Conservation (phyloP, 30 jellyfish, hydroid and myxozoan species). For the Clytia hemisphaerica region DNA sequence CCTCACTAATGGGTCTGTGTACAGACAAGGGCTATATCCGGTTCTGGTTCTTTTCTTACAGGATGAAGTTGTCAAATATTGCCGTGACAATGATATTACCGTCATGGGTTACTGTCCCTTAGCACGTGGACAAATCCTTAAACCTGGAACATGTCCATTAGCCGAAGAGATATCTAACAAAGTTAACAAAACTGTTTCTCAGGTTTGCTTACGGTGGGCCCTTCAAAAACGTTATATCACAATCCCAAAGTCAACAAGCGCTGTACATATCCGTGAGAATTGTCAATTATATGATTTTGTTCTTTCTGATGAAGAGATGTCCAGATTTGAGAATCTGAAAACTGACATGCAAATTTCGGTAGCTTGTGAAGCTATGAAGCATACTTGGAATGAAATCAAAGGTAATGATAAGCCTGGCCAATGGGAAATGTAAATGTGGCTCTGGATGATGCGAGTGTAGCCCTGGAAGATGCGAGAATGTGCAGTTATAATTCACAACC, state of each 20-base stretch:
- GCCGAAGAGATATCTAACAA: conserved; percentile 25
- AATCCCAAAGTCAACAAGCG: conserved; percentile 54
- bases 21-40: too few relatives aligned
- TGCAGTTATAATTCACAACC: too few relatives aligned
- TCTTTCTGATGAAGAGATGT: conserved; percentile 37
- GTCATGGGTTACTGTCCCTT: conserved; percentile 95
- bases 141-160: conserved; percentile 43
- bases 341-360: conserved; percentile 56
- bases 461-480: too few relatives aligned
- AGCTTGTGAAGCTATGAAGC: conserved; percentile 41
- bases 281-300: conserved; percentile 40
- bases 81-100: conserved; percentile 38
- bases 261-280: conserved; percentile 46
- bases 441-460: too few relatives aligned
- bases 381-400: conserved; percentile 3
- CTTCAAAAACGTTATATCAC: conserved; percentile 35
- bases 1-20: too few relatives aligned
- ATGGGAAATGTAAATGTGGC: too few relatives aligned
- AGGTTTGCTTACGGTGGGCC: conserved; percentile 48
- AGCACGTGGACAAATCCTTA: conserved; percentile 65
- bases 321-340: conserved; percentile 40
- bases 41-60: too few relatives aligned
- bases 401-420: too few relatives aligned
- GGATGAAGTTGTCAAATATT: conserved; percentile 49
- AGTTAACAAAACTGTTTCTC: conserved; percentile 41